phyloP scores from a whole-genome alignment of 2,797 vertebrate genomes.

The Oceanodroma leucorhoa region DNA sequence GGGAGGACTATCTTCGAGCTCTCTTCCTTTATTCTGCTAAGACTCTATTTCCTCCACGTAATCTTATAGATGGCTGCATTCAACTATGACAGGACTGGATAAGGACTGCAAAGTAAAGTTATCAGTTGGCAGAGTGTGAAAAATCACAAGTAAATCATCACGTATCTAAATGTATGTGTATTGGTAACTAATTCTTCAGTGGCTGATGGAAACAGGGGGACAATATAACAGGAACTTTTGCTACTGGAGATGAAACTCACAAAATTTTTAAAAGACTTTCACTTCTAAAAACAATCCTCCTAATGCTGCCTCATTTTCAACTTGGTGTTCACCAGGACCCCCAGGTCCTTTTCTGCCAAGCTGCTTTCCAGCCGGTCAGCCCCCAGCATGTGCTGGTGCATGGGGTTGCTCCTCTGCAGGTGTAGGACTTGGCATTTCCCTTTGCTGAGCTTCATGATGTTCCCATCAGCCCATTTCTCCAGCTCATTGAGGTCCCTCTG shows the following conservation, averaged over 20 bases:
- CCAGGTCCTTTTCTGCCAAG: background rate
- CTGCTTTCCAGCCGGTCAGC: background rate
- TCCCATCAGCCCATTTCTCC: background rate
- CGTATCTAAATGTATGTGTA: background rate
- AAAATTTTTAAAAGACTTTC: background rate
- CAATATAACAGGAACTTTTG: background rate
- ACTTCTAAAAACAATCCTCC: background rate
- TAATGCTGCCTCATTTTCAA: background rate
- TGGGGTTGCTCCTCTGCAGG: background rate
- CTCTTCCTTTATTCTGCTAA: conserved; percentile 50
- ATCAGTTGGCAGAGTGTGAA: conserved; percentile 34
- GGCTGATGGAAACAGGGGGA: background rate
- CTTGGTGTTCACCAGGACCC: background rate
- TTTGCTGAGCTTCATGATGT: background rate
- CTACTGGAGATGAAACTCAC: background rate
- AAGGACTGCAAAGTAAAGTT: conserved; percentile 53
- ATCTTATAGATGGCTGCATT: conserved; percentile 63
- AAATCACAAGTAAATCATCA: conserved; percentile 33
- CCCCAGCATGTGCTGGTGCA: background rate
- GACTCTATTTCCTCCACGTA: conserved; percentile 64
- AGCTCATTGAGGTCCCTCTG: background rate
- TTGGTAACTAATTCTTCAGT: conserved; percentile 20
- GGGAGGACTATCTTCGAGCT: background rate
- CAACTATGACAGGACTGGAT: conserved; percentile 59
- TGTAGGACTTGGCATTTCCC: background rate